Evolutionary conservation across 2,888 invertebrate genomes (phyloP).

Genomic region (Amphimallon solstitiale): DNA sequence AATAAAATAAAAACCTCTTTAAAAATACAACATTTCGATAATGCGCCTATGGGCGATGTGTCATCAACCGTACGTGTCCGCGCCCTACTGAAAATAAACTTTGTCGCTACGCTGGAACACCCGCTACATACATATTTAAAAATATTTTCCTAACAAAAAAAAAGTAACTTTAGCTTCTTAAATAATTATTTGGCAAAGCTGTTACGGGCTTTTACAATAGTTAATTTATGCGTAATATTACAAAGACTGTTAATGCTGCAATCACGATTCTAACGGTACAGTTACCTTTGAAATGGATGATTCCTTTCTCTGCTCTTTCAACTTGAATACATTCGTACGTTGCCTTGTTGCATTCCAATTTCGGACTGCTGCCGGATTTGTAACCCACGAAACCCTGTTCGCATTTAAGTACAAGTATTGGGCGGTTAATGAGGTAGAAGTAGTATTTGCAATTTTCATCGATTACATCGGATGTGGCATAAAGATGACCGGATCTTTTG

Average conservation of each 20-base stretch:
- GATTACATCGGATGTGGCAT: slow-evolving; percentile 84
- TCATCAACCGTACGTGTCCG: too few species aligned
- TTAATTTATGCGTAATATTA: too few species aligned
- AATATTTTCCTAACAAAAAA: too few species aligned
- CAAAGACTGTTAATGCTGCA: not conserved
- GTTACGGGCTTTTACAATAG: too few species aligned
- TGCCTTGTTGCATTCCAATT: slow-evolving; percentile 95
- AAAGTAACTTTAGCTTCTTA: too few species aligned
- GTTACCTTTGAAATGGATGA: slow-evolving; percentile 90
- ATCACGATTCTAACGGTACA: not conserved
- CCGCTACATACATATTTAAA: too few species aligned
- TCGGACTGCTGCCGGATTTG: slow-evolving; percentile 79
- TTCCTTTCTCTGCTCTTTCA: slow-evolving; percentile 87
- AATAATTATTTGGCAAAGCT: too few species aligned
- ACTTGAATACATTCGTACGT: slow-evolving; percentile 93
- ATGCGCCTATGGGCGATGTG: too few species aligned
- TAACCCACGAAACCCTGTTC: slow-evolving; percentile 97
- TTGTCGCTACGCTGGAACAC: too few species aligned
- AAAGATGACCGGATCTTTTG: slow-evolving; percentile 93
- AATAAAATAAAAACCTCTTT: too few species aligned
- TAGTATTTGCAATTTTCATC: slow-evolving; percentile 92
- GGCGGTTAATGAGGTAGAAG: slow-evolving; percentile 94
- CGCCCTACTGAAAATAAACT: too few species aligned
- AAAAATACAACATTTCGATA: too few species aligned
- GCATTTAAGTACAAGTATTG: slow-evolving; percentile 91